Conservation (phyloP, 1,140 invertebrate species). For the Aphelinus atriplicis region DNA sequence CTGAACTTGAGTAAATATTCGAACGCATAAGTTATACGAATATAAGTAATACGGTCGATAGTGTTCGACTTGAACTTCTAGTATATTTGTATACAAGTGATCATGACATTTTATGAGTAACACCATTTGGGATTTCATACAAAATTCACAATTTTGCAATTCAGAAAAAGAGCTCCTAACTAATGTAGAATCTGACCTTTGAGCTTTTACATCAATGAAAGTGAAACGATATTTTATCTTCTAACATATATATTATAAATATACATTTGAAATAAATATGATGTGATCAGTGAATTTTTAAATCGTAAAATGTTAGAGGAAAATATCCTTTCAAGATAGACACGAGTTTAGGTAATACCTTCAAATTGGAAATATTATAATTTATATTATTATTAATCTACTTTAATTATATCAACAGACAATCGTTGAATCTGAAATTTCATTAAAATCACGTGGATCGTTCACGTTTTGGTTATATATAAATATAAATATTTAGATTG, state of each 20-base stretch:
- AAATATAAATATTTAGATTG: conserved; percentile 3
- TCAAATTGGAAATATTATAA: too few species aligned
- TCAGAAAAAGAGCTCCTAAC: too few species aligned
- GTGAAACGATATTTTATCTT: background rate
- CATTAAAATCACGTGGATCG: conserved; percentile 13
- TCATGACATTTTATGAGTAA: conserved; percentile 30
- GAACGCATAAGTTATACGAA: conserved; percentile 15
- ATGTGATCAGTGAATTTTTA: too few species aligned
- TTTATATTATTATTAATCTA: conserved; percentile 9
- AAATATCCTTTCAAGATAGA: too few species aligned
- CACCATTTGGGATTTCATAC: background rate
- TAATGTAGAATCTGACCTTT: background rate
- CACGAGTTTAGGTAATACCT: too few species aligned
- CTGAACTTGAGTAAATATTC: conserved; percentile 6
- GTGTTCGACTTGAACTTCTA: conserved; percentile 16
- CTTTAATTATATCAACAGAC: background rate
- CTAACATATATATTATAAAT: background rate
- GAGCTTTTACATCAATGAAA: background rate
- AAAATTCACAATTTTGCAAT: background rate
- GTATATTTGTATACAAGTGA: conserved; percentile 33
- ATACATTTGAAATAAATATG: too few species aligned
- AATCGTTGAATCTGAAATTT: background rate
- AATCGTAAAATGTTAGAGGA: too few species aligned
- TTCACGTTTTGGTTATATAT: background rate
- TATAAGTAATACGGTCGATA: conserved; percentile 20